A percentile compares a stretch with the other conserved stretches of the same genome.
phyloP scores from a whole-genome alignment of 1,140 invertebrate genomes.

The Sinella curviseta region DNA sequence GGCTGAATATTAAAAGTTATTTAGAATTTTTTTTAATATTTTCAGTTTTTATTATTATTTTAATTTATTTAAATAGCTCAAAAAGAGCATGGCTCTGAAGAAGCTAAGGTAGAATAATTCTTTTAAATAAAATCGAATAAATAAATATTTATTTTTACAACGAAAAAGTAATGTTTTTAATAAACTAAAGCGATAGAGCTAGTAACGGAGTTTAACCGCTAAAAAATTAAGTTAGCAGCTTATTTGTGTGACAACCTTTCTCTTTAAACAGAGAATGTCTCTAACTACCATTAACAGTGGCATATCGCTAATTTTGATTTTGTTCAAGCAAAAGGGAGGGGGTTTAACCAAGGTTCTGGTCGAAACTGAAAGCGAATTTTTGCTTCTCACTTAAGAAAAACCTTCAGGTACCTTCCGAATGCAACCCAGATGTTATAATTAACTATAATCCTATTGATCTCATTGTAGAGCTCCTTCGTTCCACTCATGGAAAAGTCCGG shows the following conservation, averaged over 20 bases:
- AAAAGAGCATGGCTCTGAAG: slow-evolving; percentile 10
- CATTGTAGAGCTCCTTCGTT: slow-evolving; percentile 15
- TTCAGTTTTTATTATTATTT: not conserved
- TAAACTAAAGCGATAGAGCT: slow-evolving; percentile 9
- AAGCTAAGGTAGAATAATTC: slow-evolving; percentile 4
- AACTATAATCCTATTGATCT: slow-evolving; percentile 18
- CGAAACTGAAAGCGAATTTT: not conserved
- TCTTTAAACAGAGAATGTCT: not conserved
- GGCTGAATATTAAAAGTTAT: not conserved
- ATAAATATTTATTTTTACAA: not conserved
- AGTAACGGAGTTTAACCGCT: slow-evolving; percentile 17
- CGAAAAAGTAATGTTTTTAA: slow-evolving; percentile 4
- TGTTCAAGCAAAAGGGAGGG: not conserved
- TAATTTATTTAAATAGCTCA: slow-evolving; percentile 15
- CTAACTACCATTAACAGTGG: slow-evolving; percentile 19
- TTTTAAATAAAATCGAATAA: not conserved
- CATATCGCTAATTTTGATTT: slow-evolving; percentile 5
- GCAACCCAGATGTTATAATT: slow-evolving; percentile 23
- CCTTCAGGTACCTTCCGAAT: not conserved
- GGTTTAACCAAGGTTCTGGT: not conserved
- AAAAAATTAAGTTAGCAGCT: slow-evolving; percentile 19
- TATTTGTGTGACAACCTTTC: not conserved
- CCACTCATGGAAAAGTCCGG: not conserved
- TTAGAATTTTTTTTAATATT: not conserved
- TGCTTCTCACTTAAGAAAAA: slow-evolving; percentile 13